Percentiles rank a stretch among this genome's conserved stretches.
These are phyloP conservation scores for Ifrita kowaldi DNA, from an alignment of 2,113 vertebrate genomes.

Conservation along the genomic window DNA sequence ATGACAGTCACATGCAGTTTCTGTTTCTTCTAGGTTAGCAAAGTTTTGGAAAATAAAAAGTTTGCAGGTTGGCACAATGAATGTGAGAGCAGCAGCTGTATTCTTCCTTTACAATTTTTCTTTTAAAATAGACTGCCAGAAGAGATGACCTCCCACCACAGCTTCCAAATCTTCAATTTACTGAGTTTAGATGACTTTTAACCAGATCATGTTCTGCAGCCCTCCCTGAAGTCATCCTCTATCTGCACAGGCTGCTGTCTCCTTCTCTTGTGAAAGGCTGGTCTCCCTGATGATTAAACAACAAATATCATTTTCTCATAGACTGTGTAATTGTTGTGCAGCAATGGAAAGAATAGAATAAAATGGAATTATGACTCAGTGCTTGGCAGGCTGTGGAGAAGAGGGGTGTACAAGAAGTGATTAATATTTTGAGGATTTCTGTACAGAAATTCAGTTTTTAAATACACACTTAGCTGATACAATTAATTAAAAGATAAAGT, in stretches of 20 bases:
- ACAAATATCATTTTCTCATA: conserved; percentile 36
- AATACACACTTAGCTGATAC: conserved; percentile 48
- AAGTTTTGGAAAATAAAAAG: background rate
- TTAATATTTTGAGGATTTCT: conserved; percentile 46
- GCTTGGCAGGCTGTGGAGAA: conserved; percentile 54
- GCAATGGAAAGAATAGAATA: conserved; percentile 62
- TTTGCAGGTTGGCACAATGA: background rate
- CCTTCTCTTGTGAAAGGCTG: conserved; percentile 14
- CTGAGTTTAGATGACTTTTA: background rate
- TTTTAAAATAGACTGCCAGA: background rate
- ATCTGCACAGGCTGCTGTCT: background rate
- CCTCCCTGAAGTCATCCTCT: background rate
- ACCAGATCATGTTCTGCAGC: background rate
- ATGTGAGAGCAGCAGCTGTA: background rate
- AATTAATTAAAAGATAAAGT: conserved; percentile 66
- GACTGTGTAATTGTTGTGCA: conserved; percentile 56
- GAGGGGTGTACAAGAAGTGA: background rate
- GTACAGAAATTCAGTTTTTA: conserved; percentile 42
- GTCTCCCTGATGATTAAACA: conserved; percentile 48
- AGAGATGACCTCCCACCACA: background rate
- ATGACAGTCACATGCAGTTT: background rate
- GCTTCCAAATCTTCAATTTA: background rate
- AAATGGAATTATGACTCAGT: conserved; percentile 65
- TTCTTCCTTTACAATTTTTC: background rate
- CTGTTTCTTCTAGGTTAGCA: background rate